A percentile compares a stretch with the other conserved stretches of the same genome.
Evolutionary conservation across 2,888 invertebrate genomes (phyloP).

Genomic region (Cheilosia grossa): DNA sequence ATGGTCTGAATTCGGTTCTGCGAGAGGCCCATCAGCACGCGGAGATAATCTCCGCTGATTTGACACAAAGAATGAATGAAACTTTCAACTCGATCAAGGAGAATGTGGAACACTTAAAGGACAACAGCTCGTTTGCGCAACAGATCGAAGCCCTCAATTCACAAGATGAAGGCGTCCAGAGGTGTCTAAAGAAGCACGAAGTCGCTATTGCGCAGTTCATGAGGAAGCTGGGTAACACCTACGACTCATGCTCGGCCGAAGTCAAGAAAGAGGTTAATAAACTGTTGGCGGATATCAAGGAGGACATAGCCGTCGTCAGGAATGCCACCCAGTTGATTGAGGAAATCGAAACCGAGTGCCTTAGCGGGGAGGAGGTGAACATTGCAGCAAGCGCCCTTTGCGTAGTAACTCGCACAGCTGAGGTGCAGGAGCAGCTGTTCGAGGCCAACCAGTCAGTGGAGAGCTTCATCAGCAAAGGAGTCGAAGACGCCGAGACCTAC

Average conservation of each 20-base stretch:
- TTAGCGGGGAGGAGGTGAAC: conserved; percentile 1
- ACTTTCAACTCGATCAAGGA: conserved; percentile 51
- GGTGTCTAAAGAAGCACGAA: conserved; percentile 62
- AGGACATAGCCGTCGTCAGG: conserved; percentile 4
- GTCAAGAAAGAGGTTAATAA: conserved; percentile 38
- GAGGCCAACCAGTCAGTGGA: conserved; percentile 44
- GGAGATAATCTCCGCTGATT: conserved; percentile 34
- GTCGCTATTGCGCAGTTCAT: conserved; percentile 50
- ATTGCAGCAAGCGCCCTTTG: conserved; percentile 45
- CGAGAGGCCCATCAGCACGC: conserved; percentile 40
- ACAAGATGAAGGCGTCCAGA: conserved; percentile 25
- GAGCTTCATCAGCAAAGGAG: conserved; percentile 39
- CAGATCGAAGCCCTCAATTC: conserved; percentile 43
- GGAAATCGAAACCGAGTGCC: conserved; percentile 23
- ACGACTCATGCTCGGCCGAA: conserved; percentile 54
- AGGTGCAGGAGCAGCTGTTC: conserved; percentile 32
- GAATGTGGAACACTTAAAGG: conserved; percentile 49
- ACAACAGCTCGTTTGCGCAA: conserved; percentile 38
- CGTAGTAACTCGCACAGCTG: conserved; percentile 47
- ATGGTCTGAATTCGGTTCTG: conserved; percentile 46
- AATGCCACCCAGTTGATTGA: conserved; percentile 10
- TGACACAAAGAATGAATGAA: conserved; percentile 41
- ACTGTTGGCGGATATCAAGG: conserved; percentile 17
- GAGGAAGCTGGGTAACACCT: conserved; percentile 48
- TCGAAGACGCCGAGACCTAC: conserved; percentile 26